Conservation (phyloP, 1,140 invertebrate species). For the Platyscapa corneri region DNA sequence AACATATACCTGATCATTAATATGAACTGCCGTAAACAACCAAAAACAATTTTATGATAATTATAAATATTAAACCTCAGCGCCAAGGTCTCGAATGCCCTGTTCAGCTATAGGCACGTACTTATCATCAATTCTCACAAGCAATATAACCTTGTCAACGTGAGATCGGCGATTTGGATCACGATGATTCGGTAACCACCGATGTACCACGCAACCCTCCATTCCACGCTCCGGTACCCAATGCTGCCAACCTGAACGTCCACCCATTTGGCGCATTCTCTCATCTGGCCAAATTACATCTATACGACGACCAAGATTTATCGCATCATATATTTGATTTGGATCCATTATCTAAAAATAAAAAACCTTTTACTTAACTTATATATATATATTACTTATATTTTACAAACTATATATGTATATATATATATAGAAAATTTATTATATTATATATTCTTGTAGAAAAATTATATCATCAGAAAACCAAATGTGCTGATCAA, state of each 20-base stretch:
- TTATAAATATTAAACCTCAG: constrained; percentile 77
- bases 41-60: neutral
- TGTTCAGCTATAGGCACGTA: constrained; percentile 94
- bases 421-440: too few relatives aligned
- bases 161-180: constrained; percentile 90
- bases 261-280: constrained; percentile 87
- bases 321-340: constrained; percentile 89
- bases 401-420: too few relatives aligned
- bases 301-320: constrained; percentile 90
- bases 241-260: constrained; percentile 89
- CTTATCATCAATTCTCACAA: constrained; percentile 94
- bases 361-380: neutral
- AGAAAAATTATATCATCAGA: too few relatives aligned
- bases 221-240: constrained; percentile 93
- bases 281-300: constrained; percentile 95
- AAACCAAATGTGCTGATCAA: too few relatives aligned
- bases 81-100: constrained; percentile 87
- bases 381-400: too few relatives aligned
- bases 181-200: constrained; percentile 92
- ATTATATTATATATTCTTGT: too few relatives aligned
- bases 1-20: neutral
- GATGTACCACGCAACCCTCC: constrained; percentile 92
- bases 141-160: constrained; percentile 90
- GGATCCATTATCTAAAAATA: constrained; percentile 81
- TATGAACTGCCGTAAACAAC: neutral